Evolutionary conservation across 2,113 vertebrate species (phyloP).

Genomic region (Myocastor coypus): DNA sequence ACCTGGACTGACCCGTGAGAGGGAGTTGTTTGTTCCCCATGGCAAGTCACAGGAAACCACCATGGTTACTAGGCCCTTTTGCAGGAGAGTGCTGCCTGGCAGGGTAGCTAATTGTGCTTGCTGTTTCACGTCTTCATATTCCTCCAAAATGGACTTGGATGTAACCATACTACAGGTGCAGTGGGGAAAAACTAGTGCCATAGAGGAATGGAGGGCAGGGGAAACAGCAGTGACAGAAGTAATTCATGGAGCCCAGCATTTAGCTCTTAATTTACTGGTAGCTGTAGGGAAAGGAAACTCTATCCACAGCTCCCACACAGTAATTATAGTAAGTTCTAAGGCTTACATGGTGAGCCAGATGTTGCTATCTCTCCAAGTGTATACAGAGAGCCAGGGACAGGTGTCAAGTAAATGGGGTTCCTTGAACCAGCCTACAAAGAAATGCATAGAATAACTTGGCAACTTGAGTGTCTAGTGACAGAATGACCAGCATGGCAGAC

Average conservation of each 20-base stretch:
- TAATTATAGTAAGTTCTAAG: neutral
- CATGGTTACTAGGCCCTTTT: neutral
- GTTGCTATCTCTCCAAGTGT: neutral
- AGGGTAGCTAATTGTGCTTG: neutral
- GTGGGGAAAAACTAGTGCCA: neutral
- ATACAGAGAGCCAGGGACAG: neutral
- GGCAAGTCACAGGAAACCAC: neutral
- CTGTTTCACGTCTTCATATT: neutral
- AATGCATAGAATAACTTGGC: neutral
- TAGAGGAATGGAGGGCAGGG: neutral
- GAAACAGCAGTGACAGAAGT: neutral
- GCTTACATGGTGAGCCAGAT: neutral
- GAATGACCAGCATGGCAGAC: neutral
- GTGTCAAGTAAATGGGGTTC: neutral
- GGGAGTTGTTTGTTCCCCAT: neutral
- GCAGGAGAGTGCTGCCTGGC: neutral
- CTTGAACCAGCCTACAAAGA: neutral
- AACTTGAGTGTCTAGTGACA: neutral
- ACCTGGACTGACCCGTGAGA: neutral
- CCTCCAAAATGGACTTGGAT: neutral
- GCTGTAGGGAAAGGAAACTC: neutral
- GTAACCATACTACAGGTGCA: neutral
- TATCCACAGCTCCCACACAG: neutral
- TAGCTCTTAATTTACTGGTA: neutral
- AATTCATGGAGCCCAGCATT: neutral